Base-by-base conservation (phyloP, 1,140 invertebrate genomes). In the Drosophila santomea region DNA sequence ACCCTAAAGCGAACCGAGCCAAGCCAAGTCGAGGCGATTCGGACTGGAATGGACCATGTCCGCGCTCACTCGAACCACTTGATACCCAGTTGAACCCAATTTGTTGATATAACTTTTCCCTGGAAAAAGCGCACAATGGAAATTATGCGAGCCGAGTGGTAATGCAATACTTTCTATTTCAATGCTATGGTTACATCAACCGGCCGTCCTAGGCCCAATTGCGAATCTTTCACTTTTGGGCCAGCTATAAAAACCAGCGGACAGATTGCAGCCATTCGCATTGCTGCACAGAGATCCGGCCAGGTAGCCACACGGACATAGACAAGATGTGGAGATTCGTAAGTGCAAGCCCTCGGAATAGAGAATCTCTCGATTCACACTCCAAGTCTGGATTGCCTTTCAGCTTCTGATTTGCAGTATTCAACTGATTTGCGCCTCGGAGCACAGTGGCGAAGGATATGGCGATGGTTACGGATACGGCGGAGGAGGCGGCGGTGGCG, bases 111-210 rank as follows among this genome's bases (percentile, higher is more conserved):
- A 84, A 80, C 80, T 61, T 89, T 89, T 88, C 80, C 60, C 78
- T 78, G 83, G 59, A 73, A 89, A 89, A 80, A 80, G 44, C 23
- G 66, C 79, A 89, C 77, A 89, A 89, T 84, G 77, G 55, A 83
- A 80, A 90, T 90, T 90, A 89, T 89, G 84, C 84, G 85, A 89
- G 58, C 54, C 58, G 25, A 84, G 69, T 89, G 73, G 72, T 61
- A 88, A 80, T 72, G 80, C 74, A 89, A 77, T 77, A 90, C 84
- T 90, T 89, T 89, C 85, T 90, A 89, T 90, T 89, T 90, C 84
- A 75, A 90, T 89, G 80, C 78, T 88, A 77, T 88, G 83, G 83
- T 89, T 88, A 89, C 85, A 88, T 89, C 84, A 88, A 86, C 80
- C 52, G 14, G 25, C 39, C 73, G 68, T 71, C 64, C 51, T 71